Base-by-base conservation (phyloP, 2,888 invertebrate species). In the Drosophila melanocephala region DNA sequence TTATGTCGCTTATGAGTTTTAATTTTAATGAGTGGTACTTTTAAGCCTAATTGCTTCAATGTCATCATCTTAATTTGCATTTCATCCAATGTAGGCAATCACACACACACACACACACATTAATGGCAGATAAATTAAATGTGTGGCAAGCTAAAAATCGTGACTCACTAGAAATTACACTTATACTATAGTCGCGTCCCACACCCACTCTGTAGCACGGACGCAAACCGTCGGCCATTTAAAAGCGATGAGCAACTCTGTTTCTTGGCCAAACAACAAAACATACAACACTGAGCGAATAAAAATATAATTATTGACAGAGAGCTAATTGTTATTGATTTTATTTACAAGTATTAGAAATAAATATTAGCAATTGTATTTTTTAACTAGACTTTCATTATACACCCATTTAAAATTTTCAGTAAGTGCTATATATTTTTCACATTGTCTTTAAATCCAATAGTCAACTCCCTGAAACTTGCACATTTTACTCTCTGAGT, bases 21-120 rank as follows among this genome's bases (percentile, higher is more conserved):
- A 57, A n/a, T 51, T 61, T 50, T 16, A 60, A 61, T 71, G 39
- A 57, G 37, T 56, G 37, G 26, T 56, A 56, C 22, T 47, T 51
- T 47, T 19, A 22, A 37, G 28, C n/a, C 42, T 57, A 71, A 66
- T 62, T 55, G 56, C 39, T 60, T 67, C 26, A 26, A 51, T 76
- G 56, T 32, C 62, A 59, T 63, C 66, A 61, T 68, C 53, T 37
- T 61, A 68, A 73, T 69, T 74, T 65, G 42, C 74, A 74, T 73
- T 67, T 58, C 3, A 26, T 58, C 52, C 19, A 47, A 59, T 42
- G 35, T 16, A 32, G 32, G 2, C 2, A 32, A 7, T 42, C 22
- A 37, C 3, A 35, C 28, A 10, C 55, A 44, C 35, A 39, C 14
- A 47, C 10, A 19, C 14, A 14, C 9, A 47, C 19, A n/a, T 37